Evolutionary conservation across 1,140 invertebrate genomes (phyloP), one percentile per base, ranked within the genome.

Genomic region (Aphaenogaster rudis): DNA sequence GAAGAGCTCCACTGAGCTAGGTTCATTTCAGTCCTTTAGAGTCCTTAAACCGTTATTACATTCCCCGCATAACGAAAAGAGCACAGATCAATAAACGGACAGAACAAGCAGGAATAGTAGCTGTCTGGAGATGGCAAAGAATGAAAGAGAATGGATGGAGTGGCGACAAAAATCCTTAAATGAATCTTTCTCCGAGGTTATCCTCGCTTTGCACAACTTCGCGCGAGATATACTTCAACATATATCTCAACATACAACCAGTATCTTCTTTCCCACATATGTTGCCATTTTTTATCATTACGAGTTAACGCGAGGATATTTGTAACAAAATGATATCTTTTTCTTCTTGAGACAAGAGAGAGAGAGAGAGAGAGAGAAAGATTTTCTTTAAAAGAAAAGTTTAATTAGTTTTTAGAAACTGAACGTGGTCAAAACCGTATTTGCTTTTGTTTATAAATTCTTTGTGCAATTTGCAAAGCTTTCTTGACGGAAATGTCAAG

Each of bases 101-200:
- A 17, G 33, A 61, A 84, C 13, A 63, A 82, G 1, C 80, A 59
- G 50, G 8, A 84, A 84, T 48, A 13, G 13, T 50, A 2, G n/a
- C 5, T 59, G 52, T 6, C 66, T 64, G 3, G 39, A 61, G 80
- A 59, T n/a, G 28, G 15, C 13, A 67, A 71, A 71, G 52, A 76
- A n/a, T 63, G 54, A 76, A 76, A 84, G 54, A 84, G 52, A 74
- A 82, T 82, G 54, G 17, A 82, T 82, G 52, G 42, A 82, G 28
- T 72, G n/a, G 39, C 17, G 67, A 82, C 52, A 82, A 82, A 82
- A 82, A 72, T 52, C 8, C 54, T 82, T 82, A 82, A 82, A 82
- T 82, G 67, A 82, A 82, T 74, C 80, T 82, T 82, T 57, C 52
- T 82, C 21, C 17, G 42, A 74, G 50, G 54, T 82, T 74, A 82